Base-by-base conservation (phyloP, 2,113 vertebrate species). In the Halcyon malimbica region DNA sequence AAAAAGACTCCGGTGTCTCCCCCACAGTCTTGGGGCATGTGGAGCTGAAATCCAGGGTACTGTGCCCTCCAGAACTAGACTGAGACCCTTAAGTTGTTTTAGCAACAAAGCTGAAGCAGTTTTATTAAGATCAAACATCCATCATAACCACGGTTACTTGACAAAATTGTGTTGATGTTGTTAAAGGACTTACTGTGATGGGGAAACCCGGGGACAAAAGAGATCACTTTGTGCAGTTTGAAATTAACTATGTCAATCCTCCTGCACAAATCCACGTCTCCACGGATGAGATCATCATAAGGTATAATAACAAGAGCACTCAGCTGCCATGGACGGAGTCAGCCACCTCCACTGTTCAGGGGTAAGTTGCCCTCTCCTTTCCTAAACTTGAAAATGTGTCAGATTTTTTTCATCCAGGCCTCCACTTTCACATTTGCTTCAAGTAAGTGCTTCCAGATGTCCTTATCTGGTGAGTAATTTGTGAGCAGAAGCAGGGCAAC, bases 111-210 rank as follows among this genome's bases (percentile, higher is more conserved):
- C 23, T 56, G 53, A 29, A 77, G 70, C 20, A 35, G 51, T 35
- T 89, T 60, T 63, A 42, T 75, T 60, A 71, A 67, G 42, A 64
- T 46, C 20, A 13, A 13, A 64, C 4, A 2, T 33, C n/a, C 48
- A 20, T 76, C 11, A 71, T 20, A 29, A 75, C 46, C 20, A 16
- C 7, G 3, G 35, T 78, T 42, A 74, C 56, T 29, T 81, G 42
- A 91, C 60, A 69, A 44, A 35, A 84, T 46, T 87, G 68, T 35
- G 29, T 50, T 16, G 1, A 71, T 91, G 41, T 25, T 48, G 15
- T 90, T 87, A 37, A 89, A 98, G 98, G 97, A 41, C 41, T 98
- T 74, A 42, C 87, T 20, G 93, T 98, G 83, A 94, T 0, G 2
- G 98, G 98, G 37, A 90, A 92, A 13, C 93, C 95, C 33, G 89